A percentile compares a stretch with the other conserved stretches of the same genome.
Evolutionary conservation across 2,888 invertebrate species (phyloP).

Genomic region (Acrocyrtus sp.): DNA sequence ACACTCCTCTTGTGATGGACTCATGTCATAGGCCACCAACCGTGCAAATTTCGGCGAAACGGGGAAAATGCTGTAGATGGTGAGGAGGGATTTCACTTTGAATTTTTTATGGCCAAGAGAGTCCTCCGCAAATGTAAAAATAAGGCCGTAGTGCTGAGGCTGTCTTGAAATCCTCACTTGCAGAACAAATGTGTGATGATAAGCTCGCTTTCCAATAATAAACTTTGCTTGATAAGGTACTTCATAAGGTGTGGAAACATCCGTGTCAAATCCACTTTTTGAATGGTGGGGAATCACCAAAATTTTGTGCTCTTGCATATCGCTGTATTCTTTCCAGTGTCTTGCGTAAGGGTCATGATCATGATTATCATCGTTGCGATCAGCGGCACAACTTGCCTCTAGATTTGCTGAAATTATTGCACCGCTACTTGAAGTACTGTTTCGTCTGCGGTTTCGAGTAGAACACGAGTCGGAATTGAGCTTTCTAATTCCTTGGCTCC

Average conservation of each 20-base stretch:
- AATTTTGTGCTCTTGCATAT: constrained; percentile 48
- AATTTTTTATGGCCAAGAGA: constrained; percentile 8
- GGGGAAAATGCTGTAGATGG: constrained; percentile 49
- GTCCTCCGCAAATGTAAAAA: constrained; percentile 50
- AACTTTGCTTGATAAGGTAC: constrained; percentile 55
- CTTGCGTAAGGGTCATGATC: constrained; percentile 14
- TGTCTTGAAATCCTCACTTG: constrained; percentile 31
- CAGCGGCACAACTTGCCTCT: neutral
- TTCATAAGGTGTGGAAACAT: constrained; percentile 37
- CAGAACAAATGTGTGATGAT: constrained; percentile 44
- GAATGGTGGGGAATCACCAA: constrained; percentile 41
- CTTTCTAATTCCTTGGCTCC: too few species aligned
- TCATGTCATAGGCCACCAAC: constrained; percentile 30
- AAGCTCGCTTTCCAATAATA: constrained; percentile 32
- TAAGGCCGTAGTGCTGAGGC: constrained; percentile 56
- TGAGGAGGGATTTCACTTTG: constrained; percentile 47
- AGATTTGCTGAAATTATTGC: neutral
- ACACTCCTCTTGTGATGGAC: too few species aligned
- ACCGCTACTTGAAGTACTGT: neutral
- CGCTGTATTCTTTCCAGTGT: constrained; percentile 31
- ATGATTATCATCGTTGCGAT: too few species aligned
- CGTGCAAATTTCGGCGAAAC: constrained; percentile 21
- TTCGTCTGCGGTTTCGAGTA: neutral
- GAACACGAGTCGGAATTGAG: neutral
- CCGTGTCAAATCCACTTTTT: constrained; percentile 48